Evolutionary conservation across 30 jellyfish, hydroid and myxozoan species (phyloP).

Genomic region (Cassiopea andromeda): DNA sequence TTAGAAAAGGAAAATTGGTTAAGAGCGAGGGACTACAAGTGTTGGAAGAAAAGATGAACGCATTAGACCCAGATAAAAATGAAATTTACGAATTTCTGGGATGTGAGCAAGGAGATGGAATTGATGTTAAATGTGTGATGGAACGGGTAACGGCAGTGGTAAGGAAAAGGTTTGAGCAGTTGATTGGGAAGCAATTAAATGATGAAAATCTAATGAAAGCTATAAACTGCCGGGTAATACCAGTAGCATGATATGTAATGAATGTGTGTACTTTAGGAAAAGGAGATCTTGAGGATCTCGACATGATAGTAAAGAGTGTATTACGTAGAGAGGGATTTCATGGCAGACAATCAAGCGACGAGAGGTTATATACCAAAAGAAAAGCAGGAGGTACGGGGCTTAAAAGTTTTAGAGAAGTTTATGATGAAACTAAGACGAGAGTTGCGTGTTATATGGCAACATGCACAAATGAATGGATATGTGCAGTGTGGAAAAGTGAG

Average conservation of each 20-base stretch:
- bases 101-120: no score
- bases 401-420: not conserved
- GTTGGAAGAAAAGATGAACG: conserved; percentile 5
- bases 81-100: no score
- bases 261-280: no score
- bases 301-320: no score
- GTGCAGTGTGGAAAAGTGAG: not conserved
- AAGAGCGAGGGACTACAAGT: not conserved
- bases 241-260: no score
- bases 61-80: not conserved
- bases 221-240: no score
- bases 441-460: conserved; percentile 16
- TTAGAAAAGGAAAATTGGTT: not conserved
- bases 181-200: no score
- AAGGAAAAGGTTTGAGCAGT: no score
- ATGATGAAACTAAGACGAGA: not conserved
- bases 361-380: not conserved
- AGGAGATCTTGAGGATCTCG: no score
- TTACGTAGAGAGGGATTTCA: not conserved
- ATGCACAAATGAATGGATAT: conserved; percentile 2
- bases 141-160: no score
- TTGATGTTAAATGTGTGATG: not conserved
- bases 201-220: no score
- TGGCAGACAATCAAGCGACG: conserved; percentile 12
- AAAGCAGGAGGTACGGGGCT: conserved; percentile 8